These are phyloP conservation scores for Myrmophylax atrothorax DNA, from an alignment of 2,113 vertebrate genomes.

Conservation along the genomic window DNA sequence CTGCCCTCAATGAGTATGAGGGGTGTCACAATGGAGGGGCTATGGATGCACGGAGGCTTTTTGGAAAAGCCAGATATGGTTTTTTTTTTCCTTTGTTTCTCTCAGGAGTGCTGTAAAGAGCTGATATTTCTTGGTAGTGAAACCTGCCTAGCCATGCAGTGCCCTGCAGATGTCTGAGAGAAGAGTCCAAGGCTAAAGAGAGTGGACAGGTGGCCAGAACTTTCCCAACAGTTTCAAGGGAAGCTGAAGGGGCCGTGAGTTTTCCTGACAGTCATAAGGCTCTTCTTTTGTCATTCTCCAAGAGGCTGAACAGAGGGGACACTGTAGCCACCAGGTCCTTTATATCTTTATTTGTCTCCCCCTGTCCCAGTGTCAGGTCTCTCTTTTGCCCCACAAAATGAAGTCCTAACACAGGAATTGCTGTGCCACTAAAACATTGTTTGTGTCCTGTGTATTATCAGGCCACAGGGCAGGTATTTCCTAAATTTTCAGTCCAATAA, in stretches of 20 bases:
- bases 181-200: background rate
- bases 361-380: background rate
- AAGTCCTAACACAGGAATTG: background rate
- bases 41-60: fast-evolving
- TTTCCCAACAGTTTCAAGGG: background rate
- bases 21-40: background rate
- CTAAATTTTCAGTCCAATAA: background rate
- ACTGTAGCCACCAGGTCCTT: background rate
- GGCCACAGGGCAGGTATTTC: background rate
- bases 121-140: background rate
- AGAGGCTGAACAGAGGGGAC: background rate
- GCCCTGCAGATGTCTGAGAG: background rate
- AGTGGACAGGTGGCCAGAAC: background rate
- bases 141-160: background rate
- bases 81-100: background rate
- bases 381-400: background rate
- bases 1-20: background rate
- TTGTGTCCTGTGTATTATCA: background rate
- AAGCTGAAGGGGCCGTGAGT: background rate
- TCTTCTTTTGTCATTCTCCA: background rate
- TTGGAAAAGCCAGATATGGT: background rate
- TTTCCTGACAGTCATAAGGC: background rate
- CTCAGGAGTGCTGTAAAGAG: background rate
- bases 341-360: background rate
- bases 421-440: background rate